Base-by-base conservation (phyloP, 30 jellyfish, hydroid and myxozoan species). In the Hydractinia symbiolongicarpus region DNA sequence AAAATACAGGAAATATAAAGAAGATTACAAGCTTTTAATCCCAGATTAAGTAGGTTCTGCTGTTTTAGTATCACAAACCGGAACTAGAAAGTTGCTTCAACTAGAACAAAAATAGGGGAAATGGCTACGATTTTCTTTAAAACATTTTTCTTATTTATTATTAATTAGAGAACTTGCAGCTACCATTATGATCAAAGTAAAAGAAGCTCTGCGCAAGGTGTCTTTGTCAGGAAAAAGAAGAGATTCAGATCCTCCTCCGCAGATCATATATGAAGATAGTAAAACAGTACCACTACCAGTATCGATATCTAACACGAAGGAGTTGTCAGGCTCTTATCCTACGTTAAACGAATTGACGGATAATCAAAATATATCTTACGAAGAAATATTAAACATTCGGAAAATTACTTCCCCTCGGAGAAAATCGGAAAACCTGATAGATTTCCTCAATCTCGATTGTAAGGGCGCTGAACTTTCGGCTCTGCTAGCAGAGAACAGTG, bases 401-500 rank as follows among this genome's bases (percentile, higher is more conserved):
- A 64, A 51, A 64, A 44, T 7, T 44, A n/a, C 74, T 1, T 44
- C 19, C 9, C 74, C 74, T 6, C 74, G 74, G 4, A 44, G 74
- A 64, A 64, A 64, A 64, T 64, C 74, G 74, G 74, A 64, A 64
- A 64, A 64, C 40, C 40, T 64, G 40, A 64, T 64, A 44, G 74
- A 64, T 13, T 64, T n/a, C 16, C 40, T 64, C 19, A 64, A 64
- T 51, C 40, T 64, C 19, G 74, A 64, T 51, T 44, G 74, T 44
- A 64, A 51, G 4, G 74, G 74, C 17, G 8, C 74, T 6, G 74
- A 64, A 51, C 17, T 64, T 2, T 64, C 74, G 7, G 74, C 74
- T 64, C 16, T 64, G 74, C 40, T 64, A 13, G 74, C 74, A 64
- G 74, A 64, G 40, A 7, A 64, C 4, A 44, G 16, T 64, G 40